Base-by-base conservation (phyloP, 2,888 invertebrate species). In the Eupithecia subfuscata region DNA sequence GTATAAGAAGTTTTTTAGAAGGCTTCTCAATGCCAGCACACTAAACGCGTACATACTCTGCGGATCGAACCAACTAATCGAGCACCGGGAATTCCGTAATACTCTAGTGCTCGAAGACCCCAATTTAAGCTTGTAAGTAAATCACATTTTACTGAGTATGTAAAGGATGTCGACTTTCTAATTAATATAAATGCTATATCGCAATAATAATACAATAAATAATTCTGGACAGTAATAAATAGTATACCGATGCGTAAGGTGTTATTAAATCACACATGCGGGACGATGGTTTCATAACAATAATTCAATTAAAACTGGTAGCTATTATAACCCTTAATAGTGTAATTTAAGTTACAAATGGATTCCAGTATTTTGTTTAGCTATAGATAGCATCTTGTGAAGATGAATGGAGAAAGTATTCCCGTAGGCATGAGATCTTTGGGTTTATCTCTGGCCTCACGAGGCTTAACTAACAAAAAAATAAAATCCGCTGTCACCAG, bases 301-400 rank as follows among this genome's bases (percentile, higher is more conserved):
- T 87, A 86, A 86, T 85, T 87, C 83, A 82, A 84, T 82, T 83
- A 84, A 85, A 88, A 88, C 89, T 84, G 86, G 89, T 87, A 88
- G 87, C 87, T 75, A 88, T 89, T 87, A 88, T 75, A 73, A 82
- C 82, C 70, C 60, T 83, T 83, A 85, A 81, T 81, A 76, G 81
- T 79, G 81, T 85, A 84, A 85, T 86, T 84, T 83, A 78, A 81
- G 79, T 81, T 70, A 74, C 71, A 73, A 77, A 81, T 79, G 73
- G 74, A 69, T 68, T 69, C 48, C 70, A 6, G 40, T 72, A 37
- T 75, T 73, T 72, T 74, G 69, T 75, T 69, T 56, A 70, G n/a
- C 40, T 69, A 63, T 60, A 48, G 63, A 71, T 45, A 71, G 71
- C 60, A 45, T 67, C 37, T 22, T 30, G n/a, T 75, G 69, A 65